Evolutionary conservation across 2,888 invertebrate genomes (phyloP).

Genomic region (Carcina quercana): DNA sequence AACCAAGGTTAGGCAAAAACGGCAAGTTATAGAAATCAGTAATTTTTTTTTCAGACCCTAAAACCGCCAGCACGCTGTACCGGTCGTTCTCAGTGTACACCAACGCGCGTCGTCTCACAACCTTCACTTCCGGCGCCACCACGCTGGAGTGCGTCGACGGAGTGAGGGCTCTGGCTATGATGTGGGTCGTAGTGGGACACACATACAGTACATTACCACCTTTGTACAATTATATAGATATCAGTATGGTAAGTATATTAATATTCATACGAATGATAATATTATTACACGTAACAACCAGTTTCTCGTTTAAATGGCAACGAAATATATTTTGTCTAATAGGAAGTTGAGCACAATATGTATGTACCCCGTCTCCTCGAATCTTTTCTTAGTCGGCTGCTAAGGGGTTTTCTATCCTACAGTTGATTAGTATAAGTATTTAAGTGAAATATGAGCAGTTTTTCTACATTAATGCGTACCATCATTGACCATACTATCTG

Average conservation of each 20-base stretch:
- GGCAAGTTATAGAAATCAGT: too few species aligned
- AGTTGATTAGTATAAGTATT: too few species aligned
- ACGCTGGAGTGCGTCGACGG: slow-evolving; percentile 52
- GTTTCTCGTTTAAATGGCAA: too few species aligned
- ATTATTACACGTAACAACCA: too few species aligned
- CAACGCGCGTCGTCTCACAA: slow-evolving; percentile 40
- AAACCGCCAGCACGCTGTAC: slow-evolving; percentile 16
- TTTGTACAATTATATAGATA: slow-evolving; percentile 20
- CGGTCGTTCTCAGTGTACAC: slow-evolving; percentile 36
- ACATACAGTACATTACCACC: slow-evolving; percentile 22
- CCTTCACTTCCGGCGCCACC: slow-evolving; percentile 25
- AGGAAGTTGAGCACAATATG: background rate
- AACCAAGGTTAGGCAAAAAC: too few species aligned
- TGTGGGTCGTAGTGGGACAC: slow-evolving; percentile 45
- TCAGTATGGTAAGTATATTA: slow-evolving; percentile 21
- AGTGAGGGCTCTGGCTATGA: slow-evolving; percentile 46
- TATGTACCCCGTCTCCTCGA: background rate
- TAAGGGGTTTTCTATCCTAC: too few species aligned
- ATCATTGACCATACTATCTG: too few species aligned
- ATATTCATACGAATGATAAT: too few species aligned
- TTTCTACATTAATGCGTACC: too few species aligned
- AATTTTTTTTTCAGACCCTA: slow-evolving; percentile 24
- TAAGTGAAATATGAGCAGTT: too few species aligned
- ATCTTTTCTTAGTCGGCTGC: too few species aligned
- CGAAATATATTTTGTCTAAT: background rate